Evolutionary conservation across 1,140 invertebrate genomes (phyloP), one percentile per base, ranked within the genome.

Genomic region (Danaus plexippus): DNA sequence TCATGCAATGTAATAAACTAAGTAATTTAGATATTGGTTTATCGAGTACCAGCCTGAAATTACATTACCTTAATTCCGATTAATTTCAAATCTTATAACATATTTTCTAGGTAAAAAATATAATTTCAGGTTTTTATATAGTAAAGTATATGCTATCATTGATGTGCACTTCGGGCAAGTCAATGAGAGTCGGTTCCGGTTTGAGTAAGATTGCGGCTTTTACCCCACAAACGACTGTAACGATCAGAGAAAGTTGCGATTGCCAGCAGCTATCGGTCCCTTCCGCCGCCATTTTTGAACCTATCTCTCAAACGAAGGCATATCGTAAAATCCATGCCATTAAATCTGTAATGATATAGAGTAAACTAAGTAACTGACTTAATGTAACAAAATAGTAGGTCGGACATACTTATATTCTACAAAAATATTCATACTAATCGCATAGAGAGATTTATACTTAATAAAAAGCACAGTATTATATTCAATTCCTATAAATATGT

Each of bases 1-100:
- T 76, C 69, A 72, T 67, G 61, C 52, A 50, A 56, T 63, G 57
- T 71, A 68, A 71, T 67, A 65, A 66, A 55, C 59, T 53, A 46
- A 54, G 47, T 60, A 40, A 60, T 60, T 60, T 54, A 46, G 40
- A 13, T 44, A 42, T 57, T 57, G 18, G 47, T 51, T 44, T 46
- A 51, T 43, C 43, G 22, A 32, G 2, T 32, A 3, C 22, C 22
- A 32, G 22, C 7, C 22, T 32, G 22, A 15, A 3, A 32, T 32
- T 32, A 2, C 22, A 32, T 32, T 32, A 32, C 22, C 2, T 32
- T 32, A 32, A 32, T 32, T 32, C 22, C 22, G 22, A 32, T 8
- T 32, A 32, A 32, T 32, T 32, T 32, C 22, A 6, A 32, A 32
- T 32, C 22, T 32, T 22, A 22, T 22, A 22, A 22, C 18, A 15